Evolutionary conservation across 1,140 invertebrate genomes (phyloP).

Genomic region (Platorchestia sp.): DNA sequence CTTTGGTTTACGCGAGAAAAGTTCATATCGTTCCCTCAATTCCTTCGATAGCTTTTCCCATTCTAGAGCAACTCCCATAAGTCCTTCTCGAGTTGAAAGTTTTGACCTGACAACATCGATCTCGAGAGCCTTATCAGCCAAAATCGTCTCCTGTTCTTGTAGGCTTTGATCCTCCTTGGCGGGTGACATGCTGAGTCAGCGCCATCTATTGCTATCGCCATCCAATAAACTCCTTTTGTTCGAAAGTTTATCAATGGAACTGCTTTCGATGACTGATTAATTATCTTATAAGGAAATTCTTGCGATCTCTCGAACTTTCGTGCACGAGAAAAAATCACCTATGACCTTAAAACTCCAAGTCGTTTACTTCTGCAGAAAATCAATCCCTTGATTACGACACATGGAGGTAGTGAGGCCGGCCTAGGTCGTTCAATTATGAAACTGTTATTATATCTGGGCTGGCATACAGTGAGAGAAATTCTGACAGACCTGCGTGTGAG

Average conservation of each 20-base stretch:
- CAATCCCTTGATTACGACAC: background rate
- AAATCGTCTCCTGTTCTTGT: slow-evolving; percentile 11
- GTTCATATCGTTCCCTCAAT: background rate
- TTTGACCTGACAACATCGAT: background rate
- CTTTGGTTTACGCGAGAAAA: background rate
- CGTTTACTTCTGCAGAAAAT: background rate
- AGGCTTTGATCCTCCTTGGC: slow-evolving; percentile 8
- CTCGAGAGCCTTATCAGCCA: slow-evolving; percentile 4
- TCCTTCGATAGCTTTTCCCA: background rate
- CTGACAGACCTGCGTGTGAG: no score
- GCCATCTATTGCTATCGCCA: background rate
- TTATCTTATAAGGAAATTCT: background rate
- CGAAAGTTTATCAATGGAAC: slow-evolving; percentile 38
- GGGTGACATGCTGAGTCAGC: slow-evolving; percentile 17
- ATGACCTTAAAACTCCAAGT: background rate
- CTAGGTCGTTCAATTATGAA: background rate
- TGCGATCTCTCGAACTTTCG: background rate
- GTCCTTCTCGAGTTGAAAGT: slow-evolving; percentile 10
- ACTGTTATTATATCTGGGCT: no score
- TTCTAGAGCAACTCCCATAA: background rate
- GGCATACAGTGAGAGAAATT: no score
- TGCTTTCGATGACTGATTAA: slow-evolving; percentile 25
- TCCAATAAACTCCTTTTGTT: background rate
- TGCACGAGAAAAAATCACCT: background rate
- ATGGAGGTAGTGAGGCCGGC: background rate